These are phyloP conservation scores for Neosilurus hyrtlii DNA, from an alignment of 2,797 vertebrate species.

Conservation along the genomic window DNA sequence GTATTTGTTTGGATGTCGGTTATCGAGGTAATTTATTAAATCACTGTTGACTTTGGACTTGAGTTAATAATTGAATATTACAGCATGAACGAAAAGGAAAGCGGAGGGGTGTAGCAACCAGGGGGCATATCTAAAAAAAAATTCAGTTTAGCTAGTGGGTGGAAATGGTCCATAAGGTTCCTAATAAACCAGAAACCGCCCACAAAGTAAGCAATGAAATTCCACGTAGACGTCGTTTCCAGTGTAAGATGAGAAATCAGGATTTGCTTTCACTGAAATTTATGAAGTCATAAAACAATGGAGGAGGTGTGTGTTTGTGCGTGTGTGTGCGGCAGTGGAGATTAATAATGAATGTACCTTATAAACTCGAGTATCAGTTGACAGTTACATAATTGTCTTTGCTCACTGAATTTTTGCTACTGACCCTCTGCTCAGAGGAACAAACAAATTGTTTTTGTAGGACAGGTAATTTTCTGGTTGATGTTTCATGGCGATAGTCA, in stretches of 20 bases:
- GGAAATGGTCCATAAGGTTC: background rate
- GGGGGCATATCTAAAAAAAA: background rate
- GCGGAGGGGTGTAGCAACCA: too few species aligned
- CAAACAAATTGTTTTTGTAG: background rate
- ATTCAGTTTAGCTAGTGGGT: background rate
- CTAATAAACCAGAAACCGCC: background rate
- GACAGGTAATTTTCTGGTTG: background rate
- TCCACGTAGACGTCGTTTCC: background rate
- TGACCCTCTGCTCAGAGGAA: background rate
- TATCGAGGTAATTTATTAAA: background rate
- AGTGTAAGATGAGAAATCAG: too few species aligned
- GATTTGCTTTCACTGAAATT: background rate
- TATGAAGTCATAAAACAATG: background rate
- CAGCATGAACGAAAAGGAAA: background rate
- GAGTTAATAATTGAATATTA: background rate
- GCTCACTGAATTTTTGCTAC: background rate
- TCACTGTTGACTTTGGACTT: conserved; percentile 1
- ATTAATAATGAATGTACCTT: background rate
- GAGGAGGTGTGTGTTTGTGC: background rate
- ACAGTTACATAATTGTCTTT: background rate
- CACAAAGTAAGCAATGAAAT: too few species aligned
- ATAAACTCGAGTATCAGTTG: background rate
- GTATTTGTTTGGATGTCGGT: too few species aligned
- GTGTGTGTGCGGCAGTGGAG: background rate
- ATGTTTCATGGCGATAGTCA: background rate